Base-by-base conservation (phyloP, 2,113 vertebrate species). In the Megaceryle torquata region DNA sequence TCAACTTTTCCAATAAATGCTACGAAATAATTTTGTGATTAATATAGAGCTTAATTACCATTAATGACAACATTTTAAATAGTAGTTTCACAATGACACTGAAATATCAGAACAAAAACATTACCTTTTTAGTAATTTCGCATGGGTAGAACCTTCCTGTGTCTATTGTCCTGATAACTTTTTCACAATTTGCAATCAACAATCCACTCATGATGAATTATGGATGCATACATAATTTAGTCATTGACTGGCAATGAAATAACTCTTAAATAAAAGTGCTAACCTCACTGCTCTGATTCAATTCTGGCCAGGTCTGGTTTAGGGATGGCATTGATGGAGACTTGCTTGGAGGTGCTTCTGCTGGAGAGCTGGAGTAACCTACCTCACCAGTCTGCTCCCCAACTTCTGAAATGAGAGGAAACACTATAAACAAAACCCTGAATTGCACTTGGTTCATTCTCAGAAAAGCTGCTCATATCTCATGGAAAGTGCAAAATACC, bases 241-340 rank as follows among this genome's bases (percentile, higher is more conserved):
- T 85, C 89, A 96, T 54, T 60, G 63, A 92, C 46, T n/a, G 15
- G 22, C 51, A 96, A 74, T 22, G 20, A 86, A 95, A 74, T 31
- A 92, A 85, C 51, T 78, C 77, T 86, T 43, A 96, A 71, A 93
- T 83, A 85, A 96, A 92, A 91, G 91, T 92, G 74, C 98, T 98
- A 98, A 99, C 99, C 99, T 99, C 99, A 60, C 98, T 99, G 98
- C 98, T 99, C 98, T 99, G 99, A 98, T 99, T 99, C 97, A 99
- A 98, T 95, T 99, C 99, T 11, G 99, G 99, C 99, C 99, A 99
- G 76, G 98, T 99, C 98, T 99, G 99, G 98, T 99, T 99, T 80
- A 99, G 98, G 4, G 99, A 99, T n/a, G 99, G 99, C 99, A 99
- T 99, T 61, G 99, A 99, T 10, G 99, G 99, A 31, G 99, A 99